Base-by-base conservation (phyloP, 1,140 invertebrate genomes). In the Brachionus angularis region DNA sequence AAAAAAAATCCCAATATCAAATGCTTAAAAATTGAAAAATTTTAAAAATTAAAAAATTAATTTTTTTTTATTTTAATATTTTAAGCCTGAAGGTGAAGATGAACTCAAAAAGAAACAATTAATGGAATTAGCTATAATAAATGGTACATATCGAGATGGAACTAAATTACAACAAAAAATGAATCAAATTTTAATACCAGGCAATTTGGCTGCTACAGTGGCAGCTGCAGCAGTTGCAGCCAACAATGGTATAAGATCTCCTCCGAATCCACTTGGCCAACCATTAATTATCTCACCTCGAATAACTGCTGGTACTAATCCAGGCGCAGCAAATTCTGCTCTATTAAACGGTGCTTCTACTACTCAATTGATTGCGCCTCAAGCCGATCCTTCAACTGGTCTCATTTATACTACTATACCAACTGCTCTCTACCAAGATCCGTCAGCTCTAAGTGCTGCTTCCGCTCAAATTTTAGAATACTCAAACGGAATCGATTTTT, bases 101-200 rank as follows among this genome's bases (percentile, higher is more conserved):
- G 95, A 98, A 81, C 84, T 99, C 76, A 98, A 99, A 86, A 98
- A 97, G 83, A 88, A 94, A 79, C 96, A 99, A 83, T 85, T 99
- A 55, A 98, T 98, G 95, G 96, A 98, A 84, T 85, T 99, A 80
- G 96, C 96, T 75, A 98, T 98, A 75, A 97, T 99, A 77, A 99
- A 98, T 80, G 96, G 96, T 77, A 99, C 96, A 34, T 99, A 98
- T 84, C 39, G 62, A 5, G 62, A 67, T 16, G 16, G 47, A 21
- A 67, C 39, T 14, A 67, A 67, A 25, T 21, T 67, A 25, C 42
- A 46, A 16, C 27, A 50, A 47, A 46, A 46, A 23, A 47, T 67
- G 62, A 58, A 58, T 58, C 42, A 16, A 47, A 47, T 47, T 31
- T 27, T 67, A 3, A 46, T 67, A 21, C 62, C 62, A 34, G 62